Evolutionary conservation across 2,888 invertebrate genomes (phyloP).

Genomic region (Stenodera caucasica): DNA sequence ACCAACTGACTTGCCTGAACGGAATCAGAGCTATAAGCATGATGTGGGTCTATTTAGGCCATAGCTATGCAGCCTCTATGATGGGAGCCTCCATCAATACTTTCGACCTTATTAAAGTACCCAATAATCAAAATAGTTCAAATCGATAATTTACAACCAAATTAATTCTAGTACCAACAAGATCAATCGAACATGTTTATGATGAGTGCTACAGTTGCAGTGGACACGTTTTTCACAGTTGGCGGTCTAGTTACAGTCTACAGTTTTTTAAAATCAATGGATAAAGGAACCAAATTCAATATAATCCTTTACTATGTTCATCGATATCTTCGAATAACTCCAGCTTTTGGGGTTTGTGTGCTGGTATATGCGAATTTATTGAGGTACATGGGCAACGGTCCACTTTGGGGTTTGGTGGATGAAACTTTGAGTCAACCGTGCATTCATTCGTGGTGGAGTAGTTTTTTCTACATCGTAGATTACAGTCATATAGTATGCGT

Average conservation of each 20-base stretch:
- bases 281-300: slow-evolving; percentile 43
- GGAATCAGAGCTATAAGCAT: slow-evolving; percentile 54
- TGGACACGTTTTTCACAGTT: slow-evolving; percentile 65
- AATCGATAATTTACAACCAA: too few species aligned
- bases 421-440: neutral
- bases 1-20: slow-evolving; percentile 52
- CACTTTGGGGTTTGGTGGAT: slow-evolving; percentile 6
- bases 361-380: slow-evolving; percentile 10
- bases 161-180: slow-evolving; percentile 47
- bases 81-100: neutral
- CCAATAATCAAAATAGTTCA: too few species aligned
- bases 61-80: neutral
- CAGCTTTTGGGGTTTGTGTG: slow-evolving; percentile 23
- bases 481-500: neutral
- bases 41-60: slow-evolving; percentile 50
- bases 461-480: neutral
- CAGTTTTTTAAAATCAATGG: slow-evolving; percentile 43
- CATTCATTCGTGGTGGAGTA: slow-evolving; percentile 15
- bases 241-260: slow-evolving; percentile 62
- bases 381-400: slow-evolving; percentile 12
- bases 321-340: slow-evolving; percentile 45
- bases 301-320: slow-evolving; percentile 37
- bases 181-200: slow-evolving; percentile 21
- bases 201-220: slow-evolving; percentile 58
- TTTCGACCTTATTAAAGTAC: neutral